Base-by-base conservation (phyloP, 2,888 invertebrate species). In the Heteromyza rotundicornis region DNA sequence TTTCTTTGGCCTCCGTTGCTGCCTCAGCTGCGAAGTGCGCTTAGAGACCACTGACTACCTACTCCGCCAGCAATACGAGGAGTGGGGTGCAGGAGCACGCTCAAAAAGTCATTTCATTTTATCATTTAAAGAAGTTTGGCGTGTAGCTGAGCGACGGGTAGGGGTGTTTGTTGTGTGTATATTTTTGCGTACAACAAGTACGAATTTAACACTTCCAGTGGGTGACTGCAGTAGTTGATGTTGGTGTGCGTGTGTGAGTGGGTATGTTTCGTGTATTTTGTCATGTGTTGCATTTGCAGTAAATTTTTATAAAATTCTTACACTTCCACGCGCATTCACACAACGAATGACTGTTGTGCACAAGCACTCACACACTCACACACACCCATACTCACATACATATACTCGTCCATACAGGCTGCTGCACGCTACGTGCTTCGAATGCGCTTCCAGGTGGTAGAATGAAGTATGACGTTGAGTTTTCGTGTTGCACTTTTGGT, bases 1-100 rank as follows among this genome's bases (percentile, higher is more conserved):
- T 76, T 70, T 68, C 72, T 68, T 77, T 78, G 77, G 77, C 79
- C 72, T 70, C 74, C 72, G 75, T 71, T 68, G 68, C 68, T 66
- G 73, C 68, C 63, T 66, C 59, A 68, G 49, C 65, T 35, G 55
- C 57, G 51, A 56, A 60, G 64, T 22, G n/a, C 32, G 17, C 47
- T 47, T 40, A 5, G 20, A 40, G 40, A 7, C n/a, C n/a, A n/a
- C n/a, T n/a, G n/a, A n/a, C n/a, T n/a, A 24, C 24, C 3, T 19
- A 20, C 40, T 8, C 51, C 12, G 32, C 12, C 7, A 12, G 32
- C 32, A 8, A 12, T 32, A 5, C 32, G 32, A 8, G 40, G n/a
- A n/a, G n/a, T 40, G 40, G 60, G 36, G 49, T 63, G 59, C 59
- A 57, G 59, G n/a, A n/a, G 52, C 52, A 57, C 55, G 59, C 58